phyloP scores from a whole-genome alignment of 2,797 vertebrate species.

The Botia kubotai region DNA sequence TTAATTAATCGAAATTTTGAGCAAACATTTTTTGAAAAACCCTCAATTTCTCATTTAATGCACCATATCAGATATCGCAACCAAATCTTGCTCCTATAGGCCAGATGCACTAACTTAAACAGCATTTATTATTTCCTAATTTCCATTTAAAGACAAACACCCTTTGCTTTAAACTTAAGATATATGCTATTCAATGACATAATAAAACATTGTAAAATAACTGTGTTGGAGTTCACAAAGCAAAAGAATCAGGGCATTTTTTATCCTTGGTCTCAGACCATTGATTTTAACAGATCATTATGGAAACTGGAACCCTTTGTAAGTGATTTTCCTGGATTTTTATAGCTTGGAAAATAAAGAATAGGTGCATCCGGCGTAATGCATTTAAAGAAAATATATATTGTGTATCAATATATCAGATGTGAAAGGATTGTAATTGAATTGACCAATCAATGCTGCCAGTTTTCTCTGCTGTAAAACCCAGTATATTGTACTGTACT shows the following conservation, averaged over 20 bases:
- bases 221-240: constrained; percentile 44
- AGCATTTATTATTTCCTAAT: constrained; percentile 54
- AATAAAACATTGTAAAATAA: constrained; percentile 49
- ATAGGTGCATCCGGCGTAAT: constrained; percentile 39
- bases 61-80: constrained; percentile 46
- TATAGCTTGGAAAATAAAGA: constrained; percentile 44
- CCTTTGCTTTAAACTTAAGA: not conserved
- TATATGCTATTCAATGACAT: constrained; percentile 1
- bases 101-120: constrained; percentile 58
- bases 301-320: constrained; percentile 27
- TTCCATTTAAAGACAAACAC: constrained; percentile 49
- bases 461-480: constrained; percentile 36
- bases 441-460: constrained; percentile 45
- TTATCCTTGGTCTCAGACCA: constrained; percentile 51
- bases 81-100: constrained; percentile 36
- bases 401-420: constrained; percentile 45
- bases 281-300: constrained; percentile 52
- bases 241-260: constrained; percentile 36
- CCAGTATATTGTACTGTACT: constrained; percentile 1
- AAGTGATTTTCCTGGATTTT: constrained; percentile 42
- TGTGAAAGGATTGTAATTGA: constrained; percentile 49
- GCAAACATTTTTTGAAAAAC: not conserved
- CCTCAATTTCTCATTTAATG: constrained; percentile 53
- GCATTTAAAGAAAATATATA: constrained; percentile 44
- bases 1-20: constrained; percentile 56